Base-by-base conservation (phyloP, 1,140 invertebrate species). In the Chelonus insularis region DNA sequence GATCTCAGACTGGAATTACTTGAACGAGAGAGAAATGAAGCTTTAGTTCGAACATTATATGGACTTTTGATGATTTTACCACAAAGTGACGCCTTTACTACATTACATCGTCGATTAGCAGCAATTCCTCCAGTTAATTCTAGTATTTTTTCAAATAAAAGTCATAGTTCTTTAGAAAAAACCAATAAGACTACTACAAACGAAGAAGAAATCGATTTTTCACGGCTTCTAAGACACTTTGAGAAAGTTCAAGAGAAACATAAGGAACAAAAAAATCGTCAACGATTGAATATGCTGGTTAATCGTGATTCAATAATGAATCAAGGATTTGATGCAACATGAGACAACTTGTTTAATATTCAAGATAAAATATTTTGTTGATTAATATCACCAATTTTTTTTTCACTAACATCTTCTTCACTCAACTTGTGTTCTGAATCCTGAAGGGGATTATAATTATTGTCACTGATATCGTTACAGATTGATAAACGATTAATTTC, bases 11-110 rank as follows among this genome's bases (percentile, higher is more conserved):
- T 99, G 60, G 95, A 98, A 72, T 82, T 99, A 61, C 83, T 99
- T 18, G 90, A 96, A 78, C 86, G 89, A 20, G 87, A 89, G 59
- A 83, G 87, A 66, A 92, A 93, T 72, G 86, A 87, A 57, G 86
- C 91, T 70, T 83, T 99, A 66, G 87, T 97, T 1, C 88, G 92
- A 72, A 93, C 95, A 32, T 83, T 99, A 39, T 99, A 97, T 81
- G 96, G 96, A 1, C 85, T 99, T 14, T 83, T 99, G 6, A 99
- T 99, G 97, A 82, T 99, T 54, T 83, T 99, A 64, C 97, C 97
- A 16, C 97, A 99, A 83, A 96, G 92, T 43, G 95, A 98, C 73
- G 95, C 96, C 7, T 99, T 99, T 80, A 88, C 91, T 68, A 89
- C 91, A 25, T 84, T 99, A 47, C 87, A 91, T 60, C 88, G 90